Base-by-base conservation (phyloP, 2,797 vertebrate species). In the Hoplostethus atlanticus region DNA sequence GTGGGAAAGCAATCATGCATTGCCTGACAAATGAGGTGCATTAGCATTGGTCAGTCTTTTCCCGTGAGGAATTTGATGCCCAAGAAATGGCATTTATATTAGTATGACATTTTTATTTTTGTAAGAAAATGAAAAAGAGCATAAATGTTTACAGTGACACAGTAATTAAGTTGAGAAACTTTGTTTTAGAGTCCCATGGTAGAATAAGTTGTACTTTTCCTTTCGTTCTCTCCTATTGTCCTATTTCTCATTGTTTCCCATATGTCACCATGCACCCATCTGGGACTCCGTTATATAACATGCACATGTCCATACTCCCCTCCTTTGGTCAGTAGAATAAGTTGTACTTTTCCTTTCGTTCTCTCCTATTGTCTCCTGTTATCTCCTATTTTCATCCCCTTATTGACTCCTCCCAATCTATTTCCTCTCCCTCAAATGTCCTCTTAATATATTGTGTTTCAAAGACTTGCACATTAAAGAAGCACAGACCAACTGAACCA, bases 81-180 rank as follows among this genome's bases (percentile, higher is more conserved):
- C 61, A 21, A 51, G 47, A 73, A 76, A 83, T 71, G 63, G 64
- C 60, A 71, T 70, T 78, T 87, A 81, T 87, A 77, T 89, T 86
- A 73, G 63, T 87, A 90, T 76, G 46, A 86, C 81, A 81, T 74
- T 62, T 81, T 87, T 80, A 86, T 81, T 90, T 91, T 91, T 89
- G 69, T 86, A 88, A 75, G 67, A 70, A 86, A 80, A 81, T 70
- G 46, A 73, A 78, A 65, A 70, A 53, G 28, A 54, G 55, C 58
- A 34, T 13, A 65, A 40, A 81, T 81, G 87, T 90, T 84, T 90
- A 91, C 83, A 90, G 40, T 67, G 21, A 28, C 66, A 13, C 55
- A 63, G 15, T 68, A 64, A 61, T 48, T 61, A 10, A 16, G 34
- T 17, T 6, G 10, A 68, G 11, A 61, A 17, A 30, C 48, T 74